Evolutionary conservation across 2,888 invertebrate species (phyloP).

Genomic region (Drosophila anomalipes): DNA sequence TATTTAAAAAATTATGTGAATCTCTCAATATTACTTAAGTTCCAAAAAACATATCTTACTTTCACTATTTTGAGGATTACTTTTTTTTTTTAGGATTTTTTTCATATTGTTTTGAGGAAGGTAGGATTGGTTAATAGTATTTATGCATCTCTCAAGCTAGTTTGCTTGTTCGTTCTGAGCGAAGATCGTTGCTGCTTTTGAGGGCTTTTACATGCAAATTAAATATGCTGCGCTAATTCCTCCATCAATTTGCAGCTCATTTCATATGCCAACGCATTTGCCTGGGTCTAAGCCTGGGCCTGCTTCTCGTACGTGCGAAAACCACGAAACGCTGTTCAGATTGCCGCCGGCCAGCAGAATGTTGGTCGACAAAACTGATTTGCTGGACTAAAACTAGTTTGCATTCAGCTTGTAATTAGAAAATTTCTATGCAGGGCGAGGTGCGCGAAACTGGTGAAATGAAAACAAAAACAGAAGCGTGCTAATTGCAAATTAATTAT

Average conservation of each 20-base stretch:
- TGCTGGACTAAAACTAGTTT: slow-evolving; percentile 56
- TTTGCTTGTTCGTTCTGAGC: background rate
- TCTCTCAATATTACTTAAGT: background rate
- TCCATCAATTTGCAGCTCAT: slow-evolving; percentile 81
- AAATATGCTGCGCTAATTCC: slow-evolving; percentile 80
- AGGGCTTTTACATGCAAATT: slow-evolving; percentile 53
- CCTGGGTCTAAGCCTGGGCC: slow-evolving; percentile 15
- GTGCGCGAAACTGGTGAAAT: slow-evolving; percentile 55
- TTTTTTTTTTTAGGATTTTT: background rate
- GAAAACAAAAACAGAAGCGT: slow-evolving; percentile 83
- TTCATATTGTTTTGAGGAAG: background rate
- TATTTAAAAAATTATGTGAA: background rate
- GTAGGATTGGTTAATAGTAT: background rate
- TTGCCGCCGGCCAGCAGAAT: slow-evolving; percentile 62
- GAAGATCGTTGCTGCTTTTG: slow-evolving; percentile 14
- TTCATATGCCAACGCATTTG: slow-evolving; percentile 77
- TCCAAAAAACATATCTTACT: background rate
- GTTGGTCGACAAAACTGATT: slow-evolving; percentile 27
- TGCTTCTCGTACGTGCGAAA: slow-evolving; percentile 58
- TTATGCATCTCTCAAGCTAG: background rate
- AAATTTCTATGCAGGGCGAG: slow-evolving; percentile 64
- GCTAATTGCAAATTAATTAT: slow-evolving; percentile 85
- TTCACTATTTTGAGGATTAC: no score
- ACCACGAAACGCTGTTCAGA: slow-evolving; percentile 43
- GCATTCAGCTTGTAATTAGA: slow-evolving; percentile 76